These are phyloP conservation scores for Hippocampus abdominalis DNA, from an alignment of 2,113 vertebrate genomes.

Conservation along the genomic window DNA sequence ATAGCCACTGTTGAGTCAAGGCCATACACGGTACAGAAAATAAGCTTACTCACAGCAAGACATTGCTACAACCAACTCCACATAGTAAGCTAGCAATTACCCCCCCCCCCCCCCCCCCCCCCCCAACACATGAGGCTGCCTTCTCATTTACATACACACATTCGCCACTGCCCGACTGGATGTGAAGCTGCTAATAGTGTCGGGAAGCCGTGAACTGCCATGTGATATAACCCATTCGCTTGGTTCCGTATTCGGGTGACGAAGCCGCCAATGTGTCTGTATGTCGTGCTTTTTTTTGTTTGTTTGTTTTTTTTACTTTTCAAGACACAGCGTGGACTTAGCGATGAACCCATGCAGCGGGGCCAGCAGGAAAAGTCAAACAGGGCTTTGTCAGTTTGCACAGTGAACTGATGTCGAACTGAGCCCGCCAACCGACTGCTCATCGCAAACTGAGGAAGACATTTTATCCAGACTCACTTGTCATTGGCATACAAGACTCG, in stretches of 20 bases:
- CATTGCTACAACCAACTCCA: not conserved
- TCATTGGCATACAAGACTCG: slow-evolving; percentile 16
- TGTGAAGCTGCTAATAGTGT: slow-evolving; percentile 60
- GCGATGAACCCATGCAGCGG: slow-evolving; percentile 43
- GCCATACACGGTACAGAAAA: slow-evolving; percentile 19
- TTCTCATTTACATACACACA: slow-evolving; percentile 3
- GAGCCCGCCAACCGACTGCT: slow-evolving; percentile 16
- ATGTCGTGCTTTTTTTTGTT: slow-evolving; percentile 67
- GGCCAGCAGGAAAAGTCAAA: slow-evolving; percentile 50
- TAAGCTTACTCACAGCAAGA: not conserved
- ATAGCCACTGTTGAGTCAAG: slow-evolving; percentile 34
- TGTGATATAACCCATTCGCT: slow-evolving; percentile 43
- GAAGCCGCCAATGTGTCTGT: slow-evolving; percentile 69
- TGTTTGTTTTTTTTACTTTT: slow-evolving; percentile 62
- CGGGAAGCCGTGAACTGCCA: slow-evolving; percentile 36
- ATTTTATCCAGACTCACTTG: slow-evolving; percentile 23
- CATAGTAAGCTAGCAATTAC: not conserved
- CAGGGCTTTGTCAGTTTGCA: slow-evolving; percentile 48
- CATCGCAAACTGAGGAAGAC: slow-evolving; percentile 23
- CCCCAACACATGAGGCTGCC: not conserved
- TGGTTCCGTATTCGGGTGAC: slow-evolving; percentile 50
- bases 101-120: not conserved
- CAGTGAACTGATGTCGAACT: slow-evolving; percentile 40
- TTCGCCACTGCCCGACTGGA: slow-evolving; percentile 46
- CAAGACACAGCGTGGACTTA: slow-evolving; percentile 64